These are phyloP conservation scores for Pteromalus puparum DNA, from an alignment of 1,140 invertebrate genomes.

Conservation along the genomic window DNA sequence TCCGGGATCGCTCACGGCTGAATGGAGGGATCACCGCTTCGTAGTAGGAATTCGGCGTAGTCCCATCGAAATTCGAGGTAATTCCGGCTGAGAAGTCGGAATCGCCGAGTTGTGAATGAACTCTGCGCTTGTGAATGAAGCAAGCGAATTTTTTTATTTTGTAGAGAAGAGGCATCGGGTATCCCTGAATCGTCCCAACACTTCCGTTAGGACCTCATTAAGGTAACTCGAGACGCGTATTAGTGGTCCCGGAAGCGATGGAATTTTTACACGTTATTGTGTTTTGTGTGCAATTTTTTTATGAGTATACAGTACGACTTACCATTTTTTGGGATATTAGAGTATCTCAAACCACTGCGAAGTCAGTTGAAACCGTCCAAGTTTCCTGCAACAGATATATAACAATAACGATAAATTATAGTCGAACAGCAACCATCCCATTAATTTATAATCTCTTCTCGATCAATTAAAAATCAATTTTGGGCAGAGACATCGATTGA, in stretches of 20 bases:
- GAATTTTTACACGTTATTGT: constrained; percentile 10
- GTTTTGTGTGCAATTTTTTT: neutral
- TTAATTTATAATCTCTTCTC: too few species aligned
- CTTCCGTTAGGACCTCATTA: constrained; percentile 40
- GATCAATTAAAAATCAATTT: neutral
- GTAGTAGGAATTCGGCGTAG: constrained; percentile 38
- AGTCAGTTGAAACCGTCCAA: neutral
- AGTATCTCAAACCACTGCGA: neutral
- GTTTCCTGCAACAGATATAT: neutral
- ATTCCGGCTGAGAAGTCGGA: neutral
- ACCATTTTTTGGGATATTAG: neutral
- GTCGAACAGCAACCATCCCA: too few species aligned
- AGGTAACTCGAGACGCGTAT: neutral
- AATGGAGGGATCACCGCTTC: constrained; percentile 1
- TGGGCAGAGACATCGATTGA: constrained; percentile 8
- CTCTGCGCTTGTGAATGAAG: neutral
- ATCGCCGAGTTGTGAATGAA: constrained; percentile 29
- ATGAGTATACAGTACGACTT: neutral
- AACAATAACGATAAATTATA: too few species aligned
- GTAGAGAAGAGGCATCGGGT: neutral
- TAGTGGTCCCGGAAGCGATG: neutral
- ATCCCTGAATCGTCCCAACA: constrained; percentile 10
- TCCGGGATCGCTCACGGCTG: constrained; percentile 19
- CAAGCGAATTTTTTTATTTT: neutral
- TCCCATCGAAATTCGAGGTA: constrained; percentile 37